Evolutionary conservation across 1,140 invertebrate species (phyloP).

Genomic region (Eupristina koningsbergeri): DNA sequence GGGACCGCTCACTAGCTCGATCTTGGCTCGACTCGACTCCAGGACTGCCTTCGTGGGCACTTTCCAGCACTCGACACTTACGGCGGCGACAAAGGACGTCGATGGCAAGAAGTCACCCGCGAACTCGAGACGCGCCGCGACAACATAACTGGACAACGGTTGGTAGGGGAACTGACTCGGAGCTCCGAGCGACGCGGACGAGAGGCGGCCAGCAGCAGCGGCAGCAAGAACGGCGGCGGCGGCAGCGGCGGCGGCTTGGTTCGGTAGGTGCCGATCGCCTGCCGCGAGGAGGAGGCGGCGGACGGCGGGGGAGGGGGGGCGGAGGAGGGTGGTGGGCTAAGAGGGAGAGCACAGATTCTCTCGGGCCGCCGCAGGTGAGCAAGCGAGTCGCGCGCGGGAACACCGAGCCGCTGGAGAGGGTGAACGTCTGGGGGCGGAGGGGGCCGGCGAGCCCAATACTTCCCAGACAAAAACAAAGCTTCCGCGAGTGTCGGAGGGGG

Average conservation of each 20-base stretch:
- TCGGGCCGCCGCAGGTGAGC: background rate
- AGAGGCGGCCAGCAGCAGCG: slow-evolving; percentile 54
- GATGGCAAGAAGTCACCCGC: background rate
- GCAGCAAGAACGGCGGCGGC: too few species aligned
- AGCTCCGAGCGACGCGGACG: slow-evolving; percentile 56
- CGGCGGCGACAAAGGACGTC: slow-evolving; percentile 14
- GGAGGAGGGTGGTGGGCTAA: background rate
- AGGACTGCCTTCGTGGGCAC: background rate
- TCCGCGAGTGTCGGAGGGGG: background rate
- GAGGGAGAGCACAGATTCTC: too few species aligned
- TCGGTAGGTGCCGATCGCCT: slow-evolving; percentile 52
- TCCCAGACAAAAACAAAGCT: background rate
- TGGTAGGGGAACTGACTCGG: slow-evolving; percentile 70
- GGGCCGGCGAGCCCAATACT: too few species aligned
- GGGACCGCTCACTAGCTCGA: too few species aligned
- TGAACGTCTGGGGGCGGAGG: too few species aligned
- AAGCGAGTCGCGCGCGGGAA: too few species aligned
- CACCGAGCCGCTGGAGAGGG: too few species aligned
- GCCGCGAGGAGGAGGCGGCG: background rate
- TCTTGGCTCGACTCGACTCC: background rate
- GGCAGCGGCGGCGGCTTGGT: too few species aligned
- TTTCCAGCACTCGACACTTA: slow-evolving; percentile 8
- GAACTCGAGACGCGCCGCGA: background rate
- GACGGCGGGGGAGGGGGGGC: slow-evolving; percentile 47
- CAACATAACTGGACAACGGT: slow-evolving; percentile 72